Evolutionary conservation across 2,888 invertebrate genomes (phyloP).

Genomic region (Andrena dorsata): DNA sequence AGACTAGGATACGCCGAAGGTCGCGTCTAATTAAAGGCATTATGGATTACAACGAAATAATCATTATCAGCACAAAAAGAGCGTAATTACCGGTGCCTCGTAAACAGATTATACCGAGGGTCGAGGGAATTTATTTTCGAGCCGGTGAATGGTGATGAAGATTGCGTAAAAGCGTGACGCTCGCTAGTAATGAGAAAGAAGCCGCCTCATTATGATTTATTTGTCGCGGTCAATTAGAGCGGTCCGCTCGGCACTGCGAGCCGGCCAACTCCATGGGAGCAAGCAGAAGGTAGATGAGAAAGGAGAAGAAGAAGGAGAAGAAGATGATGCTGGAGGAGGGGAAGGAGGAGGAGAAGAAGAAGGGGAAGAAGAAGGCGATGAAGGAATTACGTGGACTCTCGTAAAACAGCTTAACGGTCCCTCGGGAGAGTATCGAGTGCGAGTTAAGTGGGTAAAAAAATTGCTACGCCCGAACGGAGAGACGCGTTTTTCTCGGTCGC

Average conservation of each 20-base stretch:
- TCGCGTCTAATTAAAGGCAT: conserved; percentile 51
- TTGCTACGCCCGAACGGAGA: conserved; percentile 69
- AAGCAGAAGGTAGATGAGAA: conserved; percentile 43
- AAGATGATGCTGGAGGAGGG: conserved; percentile 65
- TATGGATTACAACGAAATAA: conserved; percentile 60
- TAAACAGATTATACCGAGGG: conserved; percentile 64
- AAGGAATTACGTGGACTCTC: conserved; percentile 74
- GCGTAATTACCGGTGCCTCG: conserved; percentile 53
- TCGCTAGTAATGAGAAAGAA: conserved; percentile 71
- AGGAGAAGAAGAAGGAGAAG: conserved; percentile 25
- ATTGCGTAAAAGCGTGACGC: conserved; percentile 74
- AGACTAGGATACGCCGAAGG: background rate
- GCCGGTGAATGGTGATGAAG: conserved; percentile 66
- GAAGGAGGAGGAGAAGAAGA: conserved; percentile 16
- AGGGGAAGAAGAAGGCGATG: conserved; percentile 61
- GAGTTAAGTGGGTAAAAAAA: conserved; percentile 74
- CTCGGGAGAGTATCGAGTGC: conserved; percentile 68
- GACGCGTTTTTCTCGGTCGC: conserved; percentile 64
- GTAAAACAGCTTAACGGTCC: conserved; percentile 73
- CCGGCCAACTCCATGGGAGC: conserved; percentile 48
- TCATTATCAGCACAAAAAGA: conserved; percentile 47
- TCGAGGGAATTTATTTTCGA: conserved; percentile 63
- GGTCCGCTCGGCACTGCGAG: conserved; percentile 31
- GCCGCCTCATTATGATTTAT: conserved; percentile 75
- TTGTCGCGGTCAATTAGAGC: conserved; percentile 75